A percentile compares a stretch with the other conserved stretches of the same genome.
phyloP scores from a whole-genome alignment of 2,113 vertebrate species.

The Cyprinodon variegatus region DNA sequence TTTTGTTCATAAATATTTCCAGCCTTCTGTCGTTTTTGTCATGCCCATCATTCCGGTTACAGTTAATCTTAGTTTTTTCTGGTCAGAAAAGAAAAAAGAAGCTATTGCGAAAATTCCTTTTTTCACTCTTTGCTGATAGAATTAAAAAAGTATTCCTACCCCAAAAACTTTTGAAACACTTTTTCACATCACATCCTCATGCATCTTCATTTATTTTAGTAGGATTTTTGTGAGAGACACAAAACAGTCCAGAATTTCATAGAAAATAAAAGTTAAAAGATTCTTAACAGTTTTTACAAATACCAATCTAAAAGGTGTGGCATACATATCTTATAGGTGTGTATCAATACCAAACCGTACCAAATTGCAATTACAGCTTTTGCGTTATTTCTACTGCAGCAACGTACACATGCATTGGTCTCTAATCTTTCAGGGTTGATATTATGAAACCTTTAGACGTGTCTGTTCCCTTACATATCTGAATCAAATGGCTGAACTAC shows the following conservation, averaged over 20 bases:
- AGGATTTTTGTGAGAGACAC: not conserved
- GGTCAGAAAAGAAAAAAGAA: not conserved
- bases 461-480: too few species aligned
- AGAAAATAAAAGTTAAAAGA: not conserved
- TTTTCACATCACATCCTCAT: not conserved
- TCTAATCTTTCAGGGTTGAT: too few species aligned
- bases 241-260: not conserved
- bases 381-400: too few species aligned
- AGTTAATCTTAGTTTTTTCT: not conserved
- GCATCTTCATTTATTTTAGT: not conserved
- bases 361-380: too few species aligned
- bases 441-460: too few species aligned
- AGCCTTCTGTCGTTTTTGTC: not conserved
- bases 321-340: not conserved
- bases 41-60: not conserved
- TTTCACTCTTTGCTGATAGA: not conserved
- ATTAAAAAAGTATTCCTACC: not conserved
- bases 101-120: not conserved
- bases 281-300: not conserved
- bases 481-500: too few species aligned
- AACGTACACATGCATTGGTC: too few species aligned
- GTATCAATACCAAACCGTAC: too few species aligned
- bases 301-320: not conserved
- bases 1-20: constrained; percentile 1
- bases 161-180: not conserved